phyloP scores from a whole-genome alignment of 92 coral and sea anemone genomes.

The Desmophyllum pertusum region DNA sequence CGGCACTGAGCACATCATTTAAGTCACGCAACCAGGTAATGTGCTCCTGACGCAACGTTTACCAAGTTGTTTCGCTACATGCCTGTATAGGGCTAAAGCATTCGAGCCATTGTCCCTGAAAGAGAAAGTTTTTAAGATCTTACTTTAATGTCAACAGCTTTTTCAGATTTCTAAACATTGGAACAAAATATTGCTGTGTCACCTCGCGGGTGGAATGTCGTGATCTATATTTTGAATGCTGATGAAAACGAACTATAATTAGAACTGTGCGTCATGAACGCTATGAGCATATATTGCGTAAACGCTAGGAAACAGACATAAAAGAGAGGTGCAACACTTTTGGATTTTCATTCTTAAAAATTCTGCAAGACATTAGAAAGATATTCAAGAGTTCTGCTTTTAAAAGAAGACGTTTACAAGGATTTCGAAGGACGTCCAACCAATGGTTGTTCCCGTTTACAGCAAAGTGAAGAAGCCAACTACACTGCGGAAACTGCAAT shows the following conservation, averaged over 20 bases:
- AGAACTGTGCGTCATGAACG: conserved; percentile 11
- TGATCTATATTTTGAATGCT: background rate
- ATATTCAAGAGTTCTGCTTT: conserved; percentile 3
- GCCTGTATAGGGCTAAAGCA: background rate
- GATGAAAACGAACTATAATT: background rate
- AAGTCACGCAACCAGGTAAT: background rate
- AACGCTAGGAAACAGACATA: background rate
- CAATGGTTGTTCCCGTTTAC: conserved; percentile 26
- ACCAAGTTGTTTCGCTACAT: background rate
- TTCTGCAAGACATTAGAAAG: background rate
- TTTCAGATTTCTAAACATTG: background rate
- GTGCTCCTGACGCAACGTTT: background rate
- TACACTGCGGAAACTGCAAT: conserved; percentile 22
- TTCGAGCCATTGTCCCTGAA: background rate
- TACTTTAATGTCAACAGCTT: background rate
- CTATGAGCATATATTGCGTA: background rate
- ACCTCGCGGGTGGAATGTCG: background rate
- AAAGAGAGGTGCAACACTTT: background rate
- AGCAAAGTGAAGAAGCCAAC: conserved; percentile 34
- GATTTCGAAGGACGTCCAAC: background rate
- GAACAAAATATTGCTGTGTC: background rate
- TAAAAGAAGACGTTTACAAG: conserved; percentile 12
- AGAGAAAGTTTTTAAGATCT: background rate
- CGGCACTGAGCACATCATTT: too few species aligned
- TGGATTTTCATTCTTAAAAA: background rate